Evolutionary conservation across 2,888 invertebrate species (phyloP), one percentile per base, ranked within the genome.

Genomic region (Ypsolopha sequella): DNA sequence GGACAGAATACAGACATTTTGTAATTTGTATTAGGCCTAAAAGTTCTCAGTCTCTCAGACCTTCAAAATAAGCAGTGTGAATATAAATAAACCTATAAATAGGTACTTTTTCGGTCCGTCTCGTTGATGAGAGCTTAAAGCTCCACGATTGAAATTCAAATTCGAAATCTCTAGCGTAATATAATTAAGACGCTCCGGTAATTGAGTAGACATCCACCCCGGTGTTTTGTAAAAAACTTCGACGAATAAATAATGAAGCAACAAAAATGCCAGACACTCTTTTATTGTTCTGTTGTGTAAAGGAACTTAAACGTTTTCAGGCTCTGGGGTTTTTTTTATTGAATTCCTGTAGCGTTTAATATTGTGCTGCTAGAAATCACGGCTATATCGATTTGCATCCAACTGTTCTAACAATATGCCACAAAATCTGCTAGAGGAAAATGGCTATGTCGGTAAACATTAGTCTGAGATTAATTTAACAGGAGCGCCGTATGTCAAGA

Each of bases 91-190:
- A 24, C 24, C 24, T 24, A 24, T 24, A 24, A 2, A 24, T 24
- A 24, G 24, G 24, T 3, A 24, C 24, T 24, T 24, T 24, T 24
- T 50, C 24, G 10, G 49, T 78, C 75, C 73, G 69, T 68, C 65
- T 61, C 60, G 63, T 68, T 68, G 66, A 68, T 68, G 60, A 59
- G 59, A 66, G 65, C 69, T 70, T 64, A 64, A 64, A 68, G 66
- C 61, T 65, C 60, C 66, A 55, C 68, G 72, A 81, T 84, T 82
- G 80, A 79, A 81, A 82, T 85, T 84, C 78, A 81, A 84, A 84
- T 82, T 65, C 70, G 62, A 64, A 68, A 73, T 70, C 70, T 75
- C 68, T 56, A 66, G 74, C 73, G 73, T 74, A 79, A 82, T 79
- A 74, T 74, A 82, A 85, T 85, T 84, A 81, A 75, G 74, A 66